Evolutionary conservation across 1,140 invertebrate species (phyloP).

Genomic region (Scaptodrosophila lebanonensis): DNA sequence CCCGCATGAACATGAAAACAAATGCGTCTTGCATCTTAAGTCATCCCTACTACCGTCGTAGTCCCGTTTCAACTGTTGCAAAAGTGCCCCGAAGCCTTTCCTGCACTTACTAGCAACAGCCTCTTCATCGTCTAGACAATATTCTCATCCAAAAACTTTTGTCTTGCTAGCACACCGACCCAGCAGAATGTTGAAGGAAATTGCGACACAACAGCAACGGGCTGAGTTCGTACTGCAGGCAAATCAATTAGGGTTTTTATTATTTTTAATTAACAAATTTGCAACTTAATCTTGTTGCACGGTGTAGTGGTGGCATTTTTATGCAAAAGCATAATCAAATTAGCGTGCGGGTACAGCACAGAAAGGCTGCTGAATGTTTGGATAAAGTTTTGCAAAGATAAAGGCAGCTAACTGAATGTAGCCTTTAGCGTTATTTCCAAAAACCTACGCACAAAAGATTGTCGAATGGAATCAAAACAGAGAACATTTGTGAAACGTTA

Average conservation of each 20-base stretch:
- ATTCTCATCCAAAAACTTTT: constrained; percentile 46
- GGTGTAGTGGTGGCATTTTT: constrained; percentile 32
- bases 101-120: background rate
- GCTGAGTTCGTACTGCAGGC: constrained; percentile 44
- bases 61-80: constrained; percentile 36
- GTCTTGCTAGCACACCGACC: constrained; percentile 6
- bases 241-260: constrained; percentile 73
- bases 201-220: too few relatives aligned
- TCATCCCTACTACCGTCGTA: background rate
- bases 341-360: constrained; percentile 9
- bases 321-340: constrained; percentile 56
- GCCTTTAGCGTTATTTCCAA: too few relatives aligned
- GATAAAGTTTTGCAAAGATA: constrained; percentile 63
- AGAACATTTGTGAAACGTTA: too few relatives aligned
- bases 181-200: background rate
- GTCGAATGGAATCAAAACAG: too few relatives aligned
- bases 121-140: constrained; percentile 41
- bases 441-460: too few relatives aligned
- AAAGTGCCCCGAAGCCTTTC: constrained; percentile 47
- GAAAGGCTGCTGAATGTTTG: constrained; percentile 39
- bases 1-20: constrained; percentile 66
- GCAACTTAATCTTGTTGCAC: constrained; percentile 60
- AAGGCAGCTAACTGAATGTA: constrained; percentile 10
- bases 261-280: constrained; percentile 75
- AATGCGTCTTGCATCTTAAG: constrained; percentile 24